Conservation (phyloP, 2,797 vertebrate species). For the Tauraco hartlaubi region DNA sequence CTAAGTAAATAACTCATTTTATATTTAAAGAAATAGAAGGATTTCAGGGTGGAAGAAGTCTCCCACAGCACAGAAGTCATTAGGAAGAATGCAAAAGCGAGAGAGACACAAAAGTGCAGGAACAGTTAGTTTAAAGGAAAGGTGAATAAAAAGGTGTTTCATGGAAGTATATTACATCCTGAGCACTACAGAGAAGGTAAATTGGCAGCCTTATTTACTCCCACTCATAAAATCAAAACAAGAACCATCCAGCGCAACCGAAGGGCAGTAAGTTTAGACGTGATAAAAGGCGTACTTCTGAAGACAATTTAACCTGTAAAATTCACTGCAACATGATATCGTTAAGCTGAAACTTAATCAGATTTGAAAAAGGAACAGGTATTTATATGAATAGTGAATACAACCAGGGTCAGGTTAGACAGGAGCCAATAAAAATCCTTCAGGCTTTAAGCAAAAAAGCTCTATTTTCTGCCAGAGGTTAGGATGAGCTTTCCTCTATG, state of each 20-base stretch:
- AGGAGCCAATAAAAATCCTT: background rate
- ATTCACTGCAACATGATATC: background rate
- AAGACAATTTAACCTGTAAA: constrained; percentile 6
- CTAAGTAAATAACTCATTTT: background rate
- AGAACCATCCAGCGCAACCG: background rate
- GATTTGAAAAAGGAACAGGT: background rate
- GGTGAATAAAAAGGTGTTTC: background rate
- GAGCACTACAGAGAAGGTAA: background rate
- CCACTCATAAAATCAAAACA: constrained; percentile 57
- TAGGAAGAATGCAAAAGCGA: background rate
- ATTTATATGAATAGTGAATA: background rate
- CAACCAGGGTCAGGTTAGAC: background rate
- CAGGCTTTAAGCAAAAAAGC: background rate
- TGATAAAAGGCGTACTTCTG: background rate
- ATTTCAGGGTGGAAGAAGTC: background rate
- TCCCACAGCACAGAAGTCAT: background rate
- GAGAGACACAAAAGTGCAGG: background rate
- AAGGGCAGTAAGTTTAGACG: constrained; percentile 3
- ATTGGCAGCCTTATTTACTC: constrained; percentile 42
- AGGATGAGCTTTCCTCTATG: background rate
- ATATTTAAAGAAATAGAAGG: background rate
- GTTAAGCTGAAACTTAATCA: background rate
- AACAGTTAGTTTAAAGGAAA: background rate
- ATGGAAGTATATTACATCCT: background rate
- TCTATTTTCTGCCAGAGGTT: constrained; percentile 14